Evolutionary conservation across 2,888 invertebrate species (phyloP).

Genomic region (Troglohyphantes excavatus): DNA sequence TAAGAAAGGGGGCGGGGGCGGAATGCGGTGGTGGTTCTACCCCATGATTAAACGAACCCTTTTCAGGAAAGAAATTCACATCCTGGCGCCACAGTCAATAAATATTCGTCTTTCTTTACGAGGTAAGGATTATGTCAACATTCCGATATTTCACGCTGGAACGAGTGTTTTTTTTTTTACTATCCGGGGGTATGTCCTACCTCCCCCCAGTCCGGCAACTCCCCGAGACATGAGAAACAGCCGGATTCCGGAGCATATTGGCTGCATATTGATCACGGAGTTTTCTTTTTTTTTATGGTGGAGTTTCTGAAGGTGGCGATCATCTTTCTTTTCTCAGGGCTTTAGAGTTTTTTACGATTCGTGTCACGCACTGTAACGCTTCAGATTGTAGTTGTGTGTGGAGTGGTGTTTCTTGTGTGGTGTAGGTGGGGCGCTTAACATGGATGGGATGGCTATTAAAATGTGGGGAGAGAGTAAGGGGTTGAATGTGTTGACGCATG

Average conservation of each 20-base stretch:
- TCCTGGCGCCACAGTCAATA: constrained; percentile 6
- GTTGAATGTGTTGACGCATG: too few species aligned
- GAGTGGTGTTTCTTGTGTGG: too few species aligned
- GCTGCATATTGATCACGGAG: constrained; percentile 39
- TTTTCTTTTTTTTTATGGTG: not conserved
- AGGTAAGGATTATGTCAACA: constrained; percentile 51
- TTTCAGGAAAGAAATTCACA: not conserved
- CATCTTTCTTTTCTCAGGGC: not conserved
- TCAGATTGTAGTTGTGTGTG: too few species aligned
- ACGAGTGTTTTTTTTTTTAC: constrained; percentile 29
- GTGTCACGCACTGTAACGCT: not conserved
- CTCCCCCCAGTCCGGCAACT: not conserved
- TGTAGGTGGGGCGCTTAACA: too few species aligned
- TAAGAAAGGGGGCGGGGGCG: not conserved
- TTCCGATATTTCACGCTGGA: constrained; percentile 39
- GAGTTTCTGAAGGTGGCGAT: not conserved
- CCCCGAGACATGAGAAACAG: constrained; percentile 12
- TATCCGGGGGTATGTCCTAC: not conserved
- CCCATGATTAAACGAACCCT: constrained; percentile 31
- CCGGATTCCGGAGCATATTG: constrained; percentile 51
- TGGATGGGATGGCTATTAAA: too few species aligned
- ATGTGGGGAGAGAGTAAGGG: too few species aligned
- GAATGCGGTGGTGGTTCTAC: not conserved
- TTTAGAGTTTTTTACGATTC: not conserved
- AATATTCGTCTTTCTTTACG: constrained; percentile 8